phyloP scores from a whole-genome alignment of 2,888 invertebrate species.

The Arenicola marina region DNA sequence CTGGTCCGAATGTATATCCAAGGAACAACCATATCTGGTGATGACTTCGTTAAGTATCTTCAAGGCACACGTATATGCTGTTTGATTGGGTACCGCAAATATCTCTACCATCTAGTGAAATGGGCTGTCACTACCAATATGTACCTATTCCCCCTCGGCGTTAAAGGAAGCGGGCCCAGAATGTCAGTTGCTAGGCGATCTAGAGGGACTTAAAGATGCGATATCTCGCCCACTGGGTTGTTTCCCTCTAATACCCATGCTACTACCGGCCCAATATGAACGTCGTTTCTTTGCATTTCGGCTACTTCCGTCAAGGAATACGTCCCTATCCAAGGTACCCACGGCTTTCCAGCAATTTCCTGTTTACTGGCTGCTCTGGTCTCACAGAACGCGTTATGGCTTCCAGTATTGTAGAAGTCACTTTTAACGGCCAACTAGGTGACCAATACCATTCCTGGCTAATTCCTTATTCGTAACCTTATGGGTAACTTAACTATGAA shows the following conservation, averaged over 20 bases:
- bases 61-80: slow-evolving; percentile 23
- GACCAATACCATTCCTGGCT: too few relatives aligned
- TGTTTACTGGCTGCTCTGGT: too few relatives aligned
- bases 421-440: too few relatives aligned
- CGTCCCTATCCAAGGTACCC: background rate
- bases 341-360: background rate
- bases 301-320: background rate
- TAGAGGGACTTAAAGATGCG: slow-evolving; percentile 8
- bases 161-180: slow-evolving; percentile 28
- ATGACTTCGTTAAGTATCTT: slow-evolving; percentile 30
- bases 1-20: slow-evolving; percentile 27
- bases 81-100: slow-evolving; percentile 27
- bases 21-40: slow-evolving; percentile 20
- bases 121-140: slow-evolving; percentile 30
- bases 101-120: slow-evolving; percentile 30
- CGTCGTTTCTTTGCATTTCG: background rate
- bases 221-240: slow-evolving; percentile 9
- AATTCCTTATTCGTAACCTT: too few relatives aligned
- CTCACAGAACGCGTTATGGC: too few relatives aligned
- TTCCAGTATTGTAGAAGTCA: too few relatives aligned
- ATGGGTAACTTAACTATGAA: too few relatives aligned
- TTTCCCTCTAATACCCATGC: background rate
- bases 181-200: slow-evolving; percentile 28
- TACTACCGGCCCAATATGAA: slow-evolving; percentile 1
- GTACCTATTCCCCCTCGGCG: slow-evolving; percentile 29